phyloP scores from a whole-genome alignment of 2,888 invertebrate species.

The Drosophila mimica region DNA sequence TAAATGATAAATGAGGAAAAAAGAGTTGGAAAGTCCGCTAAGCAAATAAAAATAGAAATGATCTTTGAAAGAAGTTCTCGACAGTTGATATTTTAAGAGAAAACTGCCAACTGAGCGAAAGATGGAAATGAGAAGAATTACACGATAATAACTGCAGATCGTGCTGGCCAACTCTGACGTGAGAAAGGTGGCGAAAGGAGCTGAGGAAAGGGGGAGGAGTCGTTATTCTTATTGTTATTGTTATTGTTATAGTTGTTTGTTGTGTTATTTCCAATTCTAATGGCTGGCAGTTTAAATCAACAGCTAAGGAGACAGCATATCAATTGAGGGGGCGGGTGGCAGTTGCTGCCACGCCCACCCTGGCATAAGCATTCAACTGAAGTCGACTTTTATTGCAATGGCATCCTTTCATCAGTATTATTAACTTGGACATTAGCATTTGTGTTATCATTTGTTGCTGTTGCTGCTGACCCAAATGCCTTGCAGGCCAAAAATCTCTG shows the following conservation, averaged over 20 bases:
- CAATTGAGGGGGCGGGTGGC: constrained; percentile 1
- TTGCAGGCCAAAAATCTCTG: constrained; percentile 42
- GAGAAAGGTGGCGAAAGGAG: constrained; percentile 3
- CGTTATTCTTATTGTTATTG: not conserved
- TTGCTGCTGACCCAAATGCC: constrained; percentile 54
- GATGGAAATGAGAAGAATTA: constrained; percentile 5
- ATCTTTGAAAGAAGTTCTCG: constrained; percentile 3
- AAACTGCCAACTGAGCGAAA: constrained; percentile 15
- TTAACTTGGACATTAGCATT: constrained; percentile 18
- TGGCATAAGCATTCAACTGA: constrained; percentile 20
- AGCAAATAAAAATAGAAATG: constrained; percentile 7
- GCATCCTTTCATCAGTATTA: constrained; percentile 35
- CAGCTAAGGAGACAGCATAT: constrained; percentile 8
- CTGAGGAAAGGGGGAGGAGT: not conserved
- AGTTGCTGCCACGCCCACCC: constrained; percentile 22
- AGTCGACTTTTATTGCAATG: constrained; percentile 27
- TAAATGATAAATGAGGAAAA: too few species aligned
- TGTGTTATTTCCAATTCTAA: constrained; percentile 7
- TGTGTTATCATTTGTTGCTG: constrained; percentile 25
- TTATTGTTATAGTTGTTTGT: not conserved
- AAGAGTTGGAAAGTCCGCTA: constrained; percentile 10
- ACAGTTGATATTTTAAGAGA: constrained; percentile 6
- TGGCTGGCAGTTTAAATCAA: constrained; percentile 13
- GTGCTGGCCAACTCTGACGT: not conserved
- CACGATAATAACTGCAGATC: constrained; percentile 4